Percentiles rank a stretch among this genome's conserved stretches.
phyloP scores from a whole-genome alignment of 53 echinoderm and acorn worm genomes.

The Paracentrotus lividus region DNA sequence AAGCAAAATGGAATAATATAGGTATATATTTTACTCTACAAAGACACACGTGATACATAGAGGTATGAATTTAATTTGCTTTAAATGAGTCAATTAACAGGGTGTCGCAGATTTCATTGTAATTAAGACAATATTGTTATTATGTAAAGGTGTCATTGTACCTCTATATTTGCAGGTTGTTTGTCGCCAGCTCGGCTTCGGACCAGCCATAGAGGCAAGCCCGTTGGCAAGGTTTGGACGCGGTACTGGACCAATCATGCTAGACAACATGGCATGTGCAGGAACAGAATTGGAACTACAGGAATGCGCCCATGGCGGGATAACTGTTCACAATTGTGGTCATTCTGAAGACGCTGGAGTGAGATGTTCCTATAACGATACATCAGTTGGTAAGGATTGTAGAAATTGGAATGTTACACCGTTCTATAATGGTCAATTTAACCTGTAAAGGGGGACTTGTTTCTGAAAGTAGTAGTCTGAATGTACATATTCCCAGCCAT shows the following conservation, averaged over 20 bases:
- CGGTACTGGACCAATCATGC: conserved; percentile 63
- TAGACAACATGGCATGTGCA: conserved; percentile 45
- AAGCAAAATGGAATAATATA: too few species aligned
- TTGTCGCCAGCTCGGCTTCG: conserved; percentile 76
- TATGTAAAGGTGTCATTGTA: too few species aligned
- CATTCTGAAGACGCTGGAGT: conserved; percentile 74
- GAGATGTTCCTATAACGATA: conserved; percentile 20
- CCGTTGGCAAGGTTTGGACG: conserved; percentile 68
- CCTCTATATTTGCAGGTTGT: conserved; percentile 63
- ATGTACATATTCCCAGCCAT: too few species aligned
- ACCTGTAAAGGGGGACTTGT: too few species aligned
- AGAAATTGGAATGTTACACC: not conserved
- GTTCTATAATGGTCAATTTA: too few species aligned
- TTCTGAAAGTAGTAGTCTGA: too few species aligned
- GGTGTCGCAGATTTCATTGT: too few species aligned
- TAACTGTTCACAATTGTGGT: conserved; percentile 57
- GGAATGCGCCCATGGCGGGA: not conserved
- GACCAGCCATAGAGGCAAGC: conserved; percentile 39
- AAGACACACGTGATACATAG: too few species aligned
- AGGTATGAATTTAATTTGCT: too few species aligned
- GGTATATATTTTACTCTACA: too few species aligned
- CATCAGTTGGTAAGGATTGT: not conserved
- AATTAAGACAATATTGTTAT: too few species aligned
- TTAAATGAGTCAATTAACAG: too few species aligned
- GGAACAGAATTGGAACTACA: conserved; percentile 1